Conservation (phyloP, 2,113 vertebrate genomes). For the Bubalus kerabau region DNA sequence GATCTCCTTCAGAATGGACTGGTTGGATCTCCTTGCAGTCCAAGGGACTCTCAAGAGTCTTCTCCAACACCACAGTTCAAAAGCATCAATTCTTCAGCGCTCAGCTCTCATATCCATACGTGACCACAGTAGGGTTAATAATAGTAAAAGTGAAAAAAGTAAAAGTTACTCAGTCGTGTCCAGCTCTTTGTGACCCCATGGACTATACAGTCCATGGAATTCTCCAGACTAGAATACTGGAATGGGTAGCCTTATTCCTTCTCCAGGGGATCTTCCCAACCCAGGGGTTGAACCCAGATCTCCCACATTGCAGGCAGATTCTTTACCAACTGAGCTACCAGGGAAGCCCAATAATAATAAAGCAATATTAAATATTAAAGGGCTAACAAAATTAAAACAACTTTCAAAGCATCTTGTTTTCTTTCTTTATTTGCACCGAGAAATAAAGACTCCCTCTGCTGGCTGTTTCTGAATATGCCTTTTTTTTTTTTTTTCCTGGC, state of each 20-base stretch:
- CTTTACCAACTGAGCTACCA: background rate
- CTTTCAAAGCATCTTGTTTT: background rate
- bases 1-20: no score
- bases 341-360: background rate
- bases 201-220: background rate
- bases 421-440: background rate
- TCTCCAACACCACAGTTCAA: no score
- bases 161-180: background rate
- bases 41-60: no score
- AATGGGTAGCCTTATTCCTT: background rate
- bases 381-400: background rate
- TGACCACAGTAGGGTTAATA: background rate
- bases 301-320: background rate
- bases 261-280: background rate
- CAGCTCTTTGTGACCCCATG: background rate
- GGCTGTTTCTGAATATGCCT: constrained; percentile 36
- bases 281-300: background rate
- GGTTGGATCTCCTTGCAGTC: no score
- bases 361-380: background rate
- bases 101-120: no score
- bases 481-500: background rate
- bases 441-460: constrained; percentile 68
- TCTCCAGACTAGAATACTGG: background rate
- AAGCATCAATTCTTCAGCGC: no score
- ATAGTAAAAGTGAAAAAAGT: background rate